Evolutionary conservation across 1,140 invertebrate genomes (phyloP).

Genomic region (Drosophila sucinea): DNA sequence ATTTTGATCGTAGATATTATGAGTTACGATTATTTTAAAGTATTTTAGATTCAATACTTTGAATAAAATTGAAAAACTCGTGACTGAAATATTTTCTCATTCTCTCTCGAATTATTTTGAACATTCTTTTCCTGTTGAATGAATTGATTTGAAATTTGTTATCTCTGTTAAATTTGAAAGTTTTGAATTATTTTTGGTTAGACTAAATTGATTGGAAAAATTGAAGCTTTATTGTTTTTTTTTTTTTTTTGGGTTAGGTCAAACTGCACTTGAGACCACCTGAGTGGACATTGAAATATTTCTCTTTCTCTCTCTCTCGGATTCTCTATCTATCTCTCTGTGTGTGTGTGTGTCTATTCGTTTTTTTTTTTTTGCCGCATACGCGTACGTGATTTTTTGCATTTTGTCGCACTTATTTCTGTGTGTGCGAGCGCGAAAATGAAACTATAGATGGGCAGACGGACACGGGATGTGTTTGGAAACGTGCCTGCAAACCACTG

Average conservation of each 20-base stretch:
- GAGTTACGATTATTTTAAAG: too few species aligned
- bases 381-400: constrained; percentile 70
- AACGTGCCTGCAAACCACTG: constrained; percentile 10
- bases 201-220: background rate
- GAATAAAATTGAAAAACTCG: too few species aligned
- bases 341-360: background rate
- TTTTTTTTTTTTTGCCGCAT: constrained; percentile 22
- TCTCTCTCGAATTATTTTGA: too few species aligned
- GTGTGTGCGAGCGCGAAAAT: constrained; percentile 12
- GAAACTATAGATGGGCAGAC: background rate
- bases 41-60: too few species aligned
- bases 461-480: background rate
- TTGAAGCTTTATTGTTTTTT: background rate
- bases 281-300: constrained; percentile 9
- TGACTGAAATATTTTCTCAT: too few species aligned
- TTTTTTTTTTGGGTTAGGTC: background rate
- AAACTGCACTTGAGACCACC: constrained; percentile 8
- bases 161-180: too few species aligned
- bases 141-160: too few species aligned
- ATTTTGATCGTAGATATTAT: too few species aligned
- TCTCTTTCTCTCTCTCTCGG: background rate
- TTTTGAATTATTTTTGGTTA: too few species aligned
- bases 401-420: constrained; percentile 67
- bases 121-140: too few species aligned
- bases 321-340: background rate